Percentiles rank a stretch among this genome's conserved stretches.
Conservation (phyloP, 2,888 invertebrate genomes). For the Pammene aurita region DNA sequence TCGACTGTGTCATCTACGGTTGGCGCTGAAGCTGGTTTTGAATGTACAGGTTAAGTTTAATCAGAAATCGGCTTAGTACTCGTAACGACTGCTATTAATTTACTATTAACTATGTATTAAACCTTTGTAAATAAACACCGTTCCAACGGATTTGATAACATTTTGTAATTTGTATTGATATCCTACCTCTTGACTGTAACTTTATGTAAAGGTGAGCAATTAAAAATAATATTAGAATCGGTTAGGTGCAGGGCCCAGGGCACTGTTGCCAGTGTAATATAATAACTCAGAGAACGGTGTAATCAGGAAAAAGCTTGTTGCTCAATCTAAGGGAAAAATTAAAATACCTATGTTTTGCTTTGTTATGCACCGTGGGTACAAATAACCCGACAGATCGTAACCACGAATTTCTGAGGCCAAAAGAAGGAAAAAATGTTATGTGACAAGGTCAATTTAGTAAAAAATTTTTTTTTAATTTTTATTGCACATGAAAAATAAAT, state of each 20-base stretch:
- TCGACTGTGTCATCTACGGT: too few species aligned
- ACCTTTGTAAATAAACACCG: conserved; percentile 39
- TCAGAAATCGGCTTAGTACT: conserved; percentile 10
- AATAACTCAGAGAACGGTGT: neutral
- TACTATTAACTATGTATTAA: conserved; percentile 25
- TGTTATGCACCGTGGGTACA: too few species aligned
- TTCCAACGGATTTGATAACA: conserved; percentile 31
- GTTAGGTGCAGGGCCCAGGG: too few species aligned
- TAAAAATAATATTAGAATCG: neutral
- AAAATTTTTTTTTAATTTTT: too few species aligned
- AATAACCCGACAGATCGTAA: too few species aligned
- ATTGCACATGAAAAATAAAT: too few species aligned
- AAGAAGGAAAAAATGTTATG: too few species aligned
- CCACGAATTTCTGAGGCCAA: too few species aligned
- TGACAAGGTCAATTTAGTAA: too few species aligned
- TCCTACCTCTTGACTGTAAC: neutral
- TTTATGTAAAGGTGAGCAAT: neutral
- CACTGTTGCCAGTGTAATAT: neutral
- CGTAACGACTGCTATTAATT: conserved; percentile 16
- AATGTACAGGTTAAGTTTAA: neutral
- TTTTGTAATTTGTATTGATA: conserved; percentile 15
- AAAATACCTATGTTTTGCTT: neutral
- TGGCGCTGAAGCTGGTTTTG: conserved; percentile 1
- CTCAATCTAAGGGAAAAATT: neutral
- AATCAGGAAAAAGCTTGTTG: neutral